Evolutionary conservation across 1,140 invertebrate genomes (phyloP).

Genomic region (Bombus affinis): DNA sequence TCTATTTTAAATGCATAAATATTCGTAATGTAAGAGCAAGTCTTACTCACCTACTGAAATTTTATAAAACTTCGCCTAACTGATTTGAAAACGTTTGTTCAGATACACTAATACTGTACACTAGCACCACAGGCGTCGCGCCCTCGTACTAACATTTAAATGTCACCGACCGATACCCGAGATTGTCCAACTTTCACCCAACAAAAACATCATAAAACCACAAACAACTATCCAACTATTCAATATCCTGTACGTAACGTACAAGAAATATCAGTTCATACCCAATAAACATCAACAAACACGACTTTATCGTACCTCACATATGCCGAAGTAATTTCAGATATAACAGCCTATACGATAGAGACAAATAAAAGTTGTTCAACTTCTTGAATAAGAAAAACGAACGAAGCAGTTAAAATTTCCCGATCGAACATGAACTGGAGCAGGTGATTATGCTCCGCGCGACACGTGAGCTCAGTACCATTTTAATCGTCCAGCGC

Average conservation of each 20-base stretch:
- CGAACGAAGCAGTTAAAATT: neutral
- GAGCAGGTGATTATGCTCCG: neutral
- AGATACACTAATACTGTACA: neutral
- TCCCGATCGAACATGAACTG: neutral
- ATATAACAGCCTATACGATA: neutral
- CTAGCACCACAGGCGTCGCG: slow-evolving; percentile 4
- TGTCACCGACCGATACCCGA: neutral
- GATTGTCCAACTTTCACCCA: neutral
- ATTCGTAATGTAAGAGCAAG: neutral
- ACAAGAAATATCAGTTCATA: neutral
- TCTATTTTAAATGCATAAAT: neutral
- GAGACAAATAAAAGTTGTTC: neutral
- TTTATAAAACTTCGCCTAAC: neutral
- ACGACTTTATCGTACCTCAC: too few relatives aligned
- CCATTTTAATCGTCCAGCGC: neutral
- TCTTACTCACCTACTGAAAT: neutral
- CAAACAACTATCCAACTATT: neutral
- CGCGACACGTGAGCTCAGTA: too few relatives aligned
- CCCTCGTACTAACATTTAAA: neutral
- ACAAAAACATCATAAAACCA: neutral
- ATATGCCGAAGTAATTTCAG: neutral
- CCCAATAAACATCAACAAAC: neutral
- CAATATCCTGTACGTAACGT: neutral
- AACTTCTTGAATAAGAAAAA: neutral
- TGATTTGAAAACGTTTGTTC: neutral